Conservation (phyloP, 1,140 invertebrate species). For the Drosophila kohkoa region DNA sequence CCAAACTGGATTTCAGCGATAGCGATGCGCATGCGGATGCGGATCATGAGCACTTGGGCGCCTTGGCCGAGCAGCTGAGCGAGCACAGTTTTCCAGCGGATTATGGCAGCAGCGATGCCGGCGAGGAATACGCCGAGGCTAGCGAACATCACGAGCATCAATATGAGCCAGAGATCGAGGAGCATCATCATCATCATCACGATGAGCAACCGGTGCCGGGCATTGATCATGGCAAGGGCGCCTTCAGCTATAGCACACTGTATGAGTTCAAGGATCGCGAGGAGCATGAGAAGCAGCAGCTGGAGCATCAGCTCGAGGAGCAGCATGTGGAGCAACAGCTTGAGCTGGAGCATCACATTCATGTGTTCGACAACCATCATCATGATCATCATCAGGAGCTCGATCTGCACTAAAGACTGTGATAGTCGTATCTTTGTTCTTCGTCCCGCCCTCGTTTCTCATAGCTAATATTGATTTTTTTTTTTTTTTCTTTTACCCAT, state of each 20-base stretch:
- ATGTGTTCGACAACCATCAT: constrained; percentile 40
- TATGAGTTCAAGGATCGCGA: constrained; percentile 78
- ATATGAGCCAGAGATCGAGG: constrained; percentile 35
- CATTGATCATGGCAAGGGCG: constrained; percentile 80
- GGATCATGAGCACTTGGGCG: constrained; percentile 51
- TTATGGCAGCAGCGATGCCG: constrained; percentile 61
- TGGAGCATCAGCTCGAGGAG: constrained; percentile 61
- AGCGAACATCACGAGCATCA: constrained; percentile 64
- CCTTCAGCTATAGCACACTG: constrained; percentile 78
- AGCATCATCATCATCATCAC: constrained; percentile 32
- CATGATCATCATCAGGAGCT: constrained; percentile 36
- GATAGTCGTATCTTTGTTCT: constrained; percentile 11
- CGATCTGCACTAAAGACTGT: constrained; percentile 38
- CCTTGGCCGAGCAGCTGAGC: constrained; percentile 65
- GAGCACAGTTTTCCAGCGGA: constrained; percentile 68
- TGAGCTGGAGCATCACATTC: constrained; percentile 47
- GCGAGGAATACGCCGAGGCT: constrained; percentile 68
- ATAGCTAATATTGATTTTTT: constrained; percentile 24
- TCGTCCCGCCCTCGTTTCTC: neutral
- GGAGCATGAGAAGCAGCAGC: constrained; percentile 61
- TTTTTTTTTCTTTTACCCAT: constrained; percentile 32
- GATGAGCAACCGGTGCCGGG: constrained; percentile 69
- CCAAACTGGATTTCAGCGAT: constrained; percentile 52
- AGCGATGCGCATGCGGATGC: constrained; percentile 37
- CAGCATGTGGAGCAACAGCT: constrained; percentile 59